Evolutionary conservation across 2,113 vertebrate species (phyloP).

Genomic region (Mastomys coucha): DNA sequence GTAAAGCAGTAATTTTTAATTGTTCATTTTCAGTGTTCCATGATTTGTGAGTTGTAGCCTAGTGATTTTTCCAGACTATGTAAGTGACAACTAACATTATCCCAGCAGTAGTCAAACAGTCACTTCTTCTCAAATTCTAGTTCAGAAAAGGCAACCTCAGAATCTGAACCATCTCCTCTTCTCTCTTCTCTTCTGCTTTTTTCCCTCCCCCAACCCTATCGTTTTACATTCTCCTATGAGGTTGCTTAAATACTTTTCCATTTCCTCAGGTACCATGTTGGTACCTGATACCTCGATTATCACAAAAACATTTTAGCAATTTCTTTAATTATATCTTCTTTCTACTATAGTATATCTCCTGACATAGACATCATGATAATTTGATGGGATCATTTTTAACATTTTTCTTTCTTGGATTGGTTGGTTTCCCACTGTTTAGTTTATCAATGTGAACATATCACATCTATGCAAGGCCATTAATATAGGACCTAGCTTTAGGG

Average conservation of each 20-base stretch:
- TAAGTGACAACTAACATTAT: neutral
- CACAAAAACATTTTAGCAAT: neutral
- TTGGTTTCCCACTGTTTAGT: neutral
- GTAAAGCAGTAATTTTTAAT: neutral
- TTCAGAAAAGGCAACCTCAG: neutral
- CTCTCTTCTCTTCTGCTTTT: neutral
- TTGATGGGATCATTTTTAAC: neutral
- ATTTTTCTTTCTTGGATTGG: neutral
- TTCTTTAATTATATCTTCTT: constrained; percentile 1
- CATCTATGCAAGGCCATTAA: neutral
- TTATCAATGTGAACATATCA: neutral
- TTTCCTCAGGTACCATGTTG: neutral
- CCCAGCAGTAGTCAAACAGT: neutral
- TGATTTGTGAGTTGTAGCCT: neutral
- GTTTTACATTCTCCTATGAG: neutral
- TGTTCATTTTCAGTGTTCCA: neutral
- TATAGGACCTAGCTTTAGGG: neutral
- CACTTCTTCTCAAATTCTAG: neutral
- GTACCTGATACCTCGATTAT: neutral
- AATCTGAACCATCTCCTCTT: neutral
- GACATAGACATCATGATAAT: neutral
- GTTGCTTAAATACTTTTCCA: neutral
- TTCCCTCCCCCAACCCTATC: neutral
- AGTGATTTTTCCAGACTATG: neutral
- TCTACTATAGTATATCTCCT: neutral